Evolutionary conservation across 2,113 vertebrate species (phyloP).

Genomic region (Motacilla tschutschensis): DNA sequence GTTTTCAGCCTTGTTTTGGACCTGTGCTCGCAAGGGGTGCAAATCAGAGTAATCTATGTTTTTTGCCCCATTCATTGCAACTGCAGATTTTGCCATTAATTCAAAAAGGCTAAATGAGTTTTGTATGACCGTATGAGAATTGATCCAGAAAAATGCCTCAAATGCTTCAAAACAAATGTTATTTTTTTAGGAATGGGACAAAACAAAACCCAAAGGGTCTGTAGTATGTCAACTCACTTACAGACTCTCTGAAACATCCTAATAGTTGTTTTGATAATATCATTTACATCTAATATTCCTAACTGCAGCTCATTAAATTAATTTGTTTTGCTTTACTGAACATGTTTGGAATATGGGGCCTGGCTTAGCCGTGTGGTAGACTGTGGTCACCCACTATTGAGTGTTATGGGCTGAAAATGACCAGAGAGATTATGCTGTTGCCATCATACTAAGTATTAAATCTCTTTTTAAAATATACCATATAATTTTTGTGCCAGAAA

Average conservation of each 20-base stretch:
- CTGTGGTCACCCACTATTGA: neutral
- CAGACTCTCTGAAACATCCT: neutral
- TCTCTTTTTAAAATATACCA: neutral
- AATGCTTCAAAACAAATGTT: neutral
- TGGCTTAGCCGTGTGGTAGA: neutral
- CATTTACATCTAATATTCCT: neutral
- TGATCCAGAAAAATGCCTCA: neutral
- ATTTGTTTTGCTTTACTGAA: neutral
- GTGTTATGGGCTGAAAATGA: neutral
- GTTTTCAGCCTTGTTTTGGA: neutral
- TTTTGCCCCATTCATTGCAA: neutral
- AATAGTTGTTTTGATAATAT: neutral
- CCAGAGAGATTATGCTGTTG: neutral
- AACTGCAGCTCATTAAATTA: neutral
- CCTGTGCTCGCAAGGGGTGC: neutral
- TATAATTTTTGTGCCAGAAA: neutral
- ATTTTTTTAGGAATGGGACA: neutral
- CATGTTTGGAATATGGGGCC: neutral
- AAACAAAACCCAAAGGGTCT: neutral
- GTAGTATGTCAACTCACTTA: neutral
- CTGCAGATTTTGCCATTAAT: neutral
- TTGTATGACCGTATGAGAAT: neutral
- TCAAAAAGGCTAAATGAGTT: neutral
- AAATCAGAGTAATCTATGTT: rapidly evolving
- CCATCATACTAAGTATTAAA: neutral